A percentile compares a stretch with the other conserved stretches of the same genome.
phyloP scores from a whole-genome alignment of 2,113 vertebrate genomes.

The Capra hircus region DNA sequence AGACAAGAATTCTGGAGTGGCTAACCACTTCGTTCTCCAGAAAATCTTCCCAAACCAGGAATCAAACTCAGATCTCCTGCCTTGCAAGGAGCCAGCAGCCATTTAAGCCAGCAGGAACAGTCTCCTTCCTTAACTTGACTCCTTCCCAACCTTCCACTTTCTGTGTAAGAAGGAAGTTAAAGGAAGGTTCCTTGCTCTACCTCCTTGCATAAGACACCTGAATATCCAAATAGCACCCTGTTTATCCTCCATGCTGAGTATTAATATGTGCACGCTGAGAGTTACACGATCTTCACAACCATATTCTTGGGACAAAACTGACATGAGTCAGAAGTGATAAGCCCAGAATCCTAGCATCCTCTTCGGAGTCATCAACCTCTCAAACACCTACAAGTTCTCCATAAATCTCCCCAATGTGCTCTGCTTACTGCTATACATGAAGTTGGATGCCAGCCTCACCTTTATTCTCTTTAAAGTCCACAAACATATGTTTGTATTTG shows the following conservation, averaged over 20 bases:
- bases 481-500: background rate
- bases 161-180: background rate
- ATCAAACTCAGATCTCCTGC: background rate
- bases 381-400: background rate
- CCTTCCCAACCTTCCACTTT: background rate
- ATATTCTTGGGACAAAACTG: background rate
- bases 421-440: background rate
- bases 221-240: background rate
- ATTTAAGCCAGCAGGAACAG: background rate
- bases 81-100: too few species aligned
- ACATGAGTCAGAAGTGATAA: background rate
- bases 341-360: background rate
- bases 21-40: background rate
- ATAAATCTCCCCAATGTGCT: fast-evolving
- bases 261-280: fast-evolving
- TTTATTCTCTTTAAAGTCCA: background rate
- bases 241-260: background rate
- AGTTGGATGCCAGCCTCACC: fast-evolving
- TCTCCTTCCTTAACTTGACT: background rate
- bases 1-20: background rate
- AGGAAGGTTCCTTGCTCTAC: background rate
- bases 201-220: background rate
- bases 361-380: background rate
- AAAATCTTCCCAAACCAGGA: background rate
- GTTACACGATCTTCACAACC: background rate